Base-by-base conservation (phyloP, 2,797 vertebrate species). In the Pantherophis vulpinus region DNA sequence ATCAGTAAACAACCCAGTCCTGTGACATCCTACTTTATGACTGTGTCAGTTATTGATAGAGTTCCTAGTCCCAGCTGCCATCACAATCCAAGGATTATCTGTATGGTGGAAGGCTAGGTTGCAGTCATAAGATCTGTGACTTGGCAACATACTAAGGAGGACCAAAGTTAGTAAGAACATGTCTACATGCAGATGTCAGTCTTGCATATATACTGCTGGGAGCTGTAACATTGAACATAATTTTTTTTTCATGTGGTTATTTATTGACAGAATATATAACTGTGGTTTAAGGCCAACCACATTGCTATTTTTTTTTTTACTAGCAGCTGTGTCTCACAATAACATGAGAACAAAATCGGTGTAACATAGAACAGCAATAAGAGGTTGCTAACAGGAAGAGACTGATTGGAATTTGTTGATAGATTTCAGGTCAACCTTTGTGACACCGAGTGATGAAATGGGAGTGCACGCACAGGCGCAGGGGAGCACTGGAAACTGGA, bases 221-320 rank as follows among this genome's bases (percentile, higher is more conserved):
- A 86, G 42, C 32, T 91, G 54, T 74, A 70, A 56, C 66, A 42
- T 37, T 32, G n/a, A 54, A 11, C 23, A 61, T 51, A 9, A 9
- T 51, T 14, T 90, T 23, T 8, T 25, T 66, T 86, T 86, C 20
- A 86, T 70, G 37, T 90, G 51, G 9, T 61, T 86, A 66, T n/a
- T n/a, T 32, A 25, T 92, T 56, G 66, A 88, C 23, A 92, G 32
- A 86, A 59, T 91, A 37, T 83, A 13, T 59, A 47, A 58, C 56
- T 58, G 14, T 74, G 61, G 25, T 47, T 79, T 29, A 16, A 20
- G 56, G 25, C 37, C 74, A 59, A 18, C 25, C 61, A 70, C 86
- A 70, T 27, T 23, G 25, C 29, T 54, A 29, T 47, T 42, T 55
- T 58, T 25, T 25, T 27, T 91, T 66, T 63, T 56, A 10, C 23